phyloP scores from a whole-genome alignment of 2,797 vertebrate genomes.

The Falco naumanni region DNA sequence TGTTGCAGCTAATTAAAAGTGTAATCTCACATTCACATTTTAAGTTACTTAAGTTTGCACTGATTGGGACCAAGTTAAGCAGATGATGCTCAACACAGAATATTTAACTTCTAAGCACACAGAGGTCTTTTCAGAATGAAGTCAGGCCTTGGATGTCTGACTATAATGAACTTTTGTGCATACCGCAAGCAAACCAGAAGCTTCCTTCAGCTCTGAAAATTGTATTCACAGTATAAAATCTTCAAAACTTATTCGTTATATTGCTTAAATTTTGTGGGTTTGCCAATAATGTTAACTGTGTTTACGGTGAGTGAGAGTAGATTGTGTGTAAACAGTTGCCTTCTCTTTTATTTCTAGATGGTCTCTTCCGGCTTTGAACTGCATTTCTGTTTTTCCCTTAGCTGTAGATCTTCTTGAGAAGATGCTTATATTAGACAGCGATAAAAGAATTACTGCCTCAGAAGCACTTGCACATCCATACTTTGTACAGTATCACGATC shows the following conservation, averaged over 20 bases:
- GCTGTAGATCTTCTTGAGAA: constrained; percentile 93
- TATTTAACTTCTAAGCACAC: neutral
- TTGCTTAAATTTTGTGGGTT: neutral
- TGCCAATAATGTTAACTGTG: neutral
- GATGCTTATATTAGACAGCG: constrained; percentile 97
- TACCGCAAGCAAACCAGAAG: neutral
- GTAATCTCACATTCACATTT: neutral
- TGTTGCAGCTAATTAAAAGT: neutral
- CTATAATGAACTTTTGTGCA: neutral
- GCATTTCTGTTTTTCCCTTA: constrained; percentile 33
- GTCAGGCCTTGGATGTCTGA: neutral
- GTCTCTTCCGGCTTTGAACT: neutral
- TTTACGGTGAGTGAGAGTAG: neutral
- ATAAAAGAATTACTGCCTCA: constrained; percentile 90
- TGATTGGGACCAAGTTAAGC: neutral
- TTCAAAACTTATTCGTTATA: neutral
- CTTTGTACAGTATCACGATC: constrained; percentile 97
- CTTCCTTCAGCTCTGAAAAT: neutral
- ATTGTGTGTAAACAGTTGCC: neutral
- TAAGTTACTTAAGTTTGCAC: neutral
- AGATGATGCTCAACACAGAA: neutral
- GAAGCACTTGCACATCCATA: constrained; percentile 93
- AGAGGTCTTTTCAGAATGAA: neutral
- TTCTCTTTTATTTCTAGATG: neutral
- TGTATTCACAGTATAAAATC: neutral